A percentile compares a stretch with the other conserved stretches of the same genome.
These are phyloP conservation scores for Gymnopithys bicolor DNA, from an alignment of 2,797 vertebrate genomes.

Conservation along the genomic window DNA sequence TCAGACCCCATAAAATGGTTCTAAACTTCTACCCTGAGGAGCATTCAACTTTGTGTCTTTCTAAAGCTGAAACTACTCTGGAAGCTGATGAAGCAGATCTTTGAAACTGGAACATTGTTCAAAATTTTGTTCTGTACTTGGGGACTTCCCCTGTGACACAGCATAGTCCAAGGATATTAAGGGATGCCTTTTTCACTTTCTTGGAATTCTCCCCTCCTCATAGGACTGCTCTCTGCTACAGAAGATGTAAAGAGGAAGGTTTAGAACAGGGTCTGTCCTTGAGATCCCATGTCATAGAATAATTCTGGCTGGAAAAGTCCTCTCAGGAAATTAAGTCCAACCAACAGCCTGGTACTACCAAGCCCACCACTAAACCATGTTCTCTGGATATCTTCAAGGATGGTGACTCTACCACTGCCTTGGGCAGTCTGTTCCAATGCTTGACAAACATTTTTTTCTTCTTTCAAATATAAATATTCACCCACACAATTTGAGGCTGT, in stretches of 20 bases:
- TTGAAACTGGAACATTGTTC: not conserved
- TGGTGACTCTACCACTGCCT: not conserved
- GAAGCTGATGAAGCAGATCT: not conserved
- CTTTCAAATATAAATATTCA: not conserved
- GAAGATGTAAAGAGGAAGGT: fast-evolving
- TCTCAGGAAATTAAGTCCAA: not conserved
- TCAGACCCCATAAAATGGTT: not conserved
- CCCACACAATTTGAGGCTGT: not conserved
- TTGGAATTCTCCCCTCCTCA: not conserved
- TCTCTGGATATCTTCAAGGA: too few species aligned
- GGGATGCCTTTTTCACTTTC: not conserved
- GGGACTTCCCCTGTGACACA: not conserved
- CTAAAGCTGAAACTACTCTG: not conserved
- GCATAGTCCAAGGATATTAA: not conserved
- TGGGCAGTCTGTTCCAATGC: not conserved
- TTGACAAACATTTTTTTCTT: not conserved
- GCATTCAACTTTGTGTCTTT: not conserved
- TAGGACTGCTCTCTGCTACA: not conserved
- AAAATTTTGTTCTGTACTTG: not conserved
- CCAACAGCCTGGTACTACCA: not conserved
- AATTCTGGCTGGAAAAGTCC: not conserved
- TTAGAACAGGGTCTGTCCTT: not conserved
- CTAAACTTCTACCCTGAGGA: not conserved
- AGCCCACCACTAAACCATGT: not conserved
- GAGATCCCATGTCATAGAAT: not conserved